Percentiles rank a stretch among this genome's conserved stretches.
Conservation (phyloP, 2,888 invertebrate genomes). For the Conomelus anceps region DNA sequence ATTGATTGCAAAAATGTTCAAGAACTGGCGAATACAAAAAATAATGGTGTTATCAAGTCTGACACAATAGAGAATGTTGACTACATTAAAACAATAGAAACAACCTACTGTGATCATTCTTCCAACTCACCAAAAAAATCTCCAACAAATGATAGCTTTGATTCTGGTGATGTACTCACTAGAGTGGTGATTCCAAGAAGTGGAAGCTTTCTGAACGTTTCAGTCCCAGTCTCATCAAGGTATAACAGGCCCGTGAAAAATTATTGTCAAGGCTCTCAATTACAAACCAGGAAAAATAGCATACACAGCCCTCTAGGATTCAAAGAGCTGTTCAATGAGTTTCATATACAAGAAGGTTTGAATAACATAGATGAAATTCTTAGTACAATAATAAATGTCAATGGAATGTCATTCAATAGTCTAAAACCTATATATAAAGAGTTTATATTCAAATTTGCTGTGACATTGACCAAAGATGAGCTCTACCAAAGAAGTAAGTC, state of each 20-base stretch:
- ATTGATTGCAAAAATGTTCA: background rate
- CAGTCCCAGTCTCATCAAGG: constrained; percentile 44
- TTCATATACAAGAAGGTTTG: constrained; percentile 78
- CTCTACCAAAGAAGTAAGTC: constrained; percentile 82
- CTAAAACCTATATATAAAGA: constrained; percentile 87
- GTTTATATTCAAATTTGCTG: constrained; percentile 76
- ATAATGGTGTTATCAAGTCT: background rate
- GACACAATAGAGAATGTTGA: background rate
- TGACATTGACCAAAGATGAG: constrained; percentile 87
- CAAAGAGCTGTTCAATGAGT: constrained; percentile 80
- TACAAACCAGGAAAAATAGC: constrained; percentile 38
- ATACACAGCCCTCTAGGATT: constrained; percentile 78
- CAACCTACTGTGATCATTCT: background rate
- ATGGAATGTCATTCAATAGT: constrained; percentile 90
- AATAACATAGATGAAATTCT: constrained; percentile 83
- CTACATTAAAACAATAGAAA: background rate
- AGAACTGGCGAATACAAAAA: background rate
- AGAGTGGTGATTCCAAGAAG: constrained; percentile 80
- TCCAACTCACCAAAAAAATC: constrained; percentile 10
- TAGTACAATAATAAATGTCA: constrained; percentile 80
- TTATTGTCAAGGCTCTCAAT: constrained; percentile 14
- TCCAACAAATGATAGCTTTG: constrained; percentile 19
- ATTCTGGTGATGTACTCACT: constrained; percentile 63
- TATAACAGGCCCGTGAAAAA: constrained; percentile 21
- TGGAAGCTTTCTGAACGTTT: constrained; percentile 77